These are phyloP conservation scores for Keiferia lycopersicella DNA, from an alignment of 2,888 invertebrate species.

Conservation along the genomic window DNA sequence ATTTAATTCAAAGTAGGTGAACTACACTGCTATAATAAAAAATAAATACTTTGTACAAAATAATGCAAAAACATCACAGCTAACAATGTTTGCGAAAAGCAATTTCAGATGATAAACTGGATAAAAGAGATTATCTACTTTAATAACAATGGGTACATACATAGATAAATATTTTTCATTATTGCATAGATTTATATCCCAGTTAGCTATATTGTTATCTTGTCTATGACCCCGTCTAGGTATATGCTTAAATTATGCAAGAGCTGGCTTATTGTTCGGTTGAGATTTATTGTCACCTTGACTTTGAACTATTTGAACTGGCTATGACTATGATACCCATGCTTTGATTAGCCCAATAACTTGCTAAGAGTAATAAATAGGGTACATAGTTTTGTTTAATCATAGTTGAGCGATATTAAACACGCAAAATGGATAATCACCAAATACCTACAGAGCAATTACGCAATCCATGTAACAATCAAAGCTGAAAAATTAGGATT, in stretches of 20 bases:
- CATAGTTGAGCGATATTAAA: not conserved
- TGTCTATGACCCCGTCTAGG: not conserved
- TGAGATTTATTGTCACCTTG: constrained; percentile 11
- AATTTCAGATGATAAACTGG: not conserved
- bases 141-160: not conserved
- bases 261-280: not conserved
- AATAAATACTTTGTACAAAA: not conserved
- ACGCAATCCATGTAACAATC: too few relatives aligned
- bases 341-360: not conserved
- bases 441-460: not conserved
- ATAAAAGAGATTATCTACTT: not conserved
- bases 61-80: not conserved
- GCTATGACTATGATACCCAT: not conserved
- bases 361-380: not conserved
- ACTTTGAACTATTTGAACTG: constrained; percentile 17
- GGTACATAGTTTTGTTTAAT: not conserved
- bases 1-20: too few relatives aligned
- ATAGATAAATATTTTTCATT: not conserved
- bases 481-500: too few relatives aligned
- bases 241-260: constrained; percentile 6
- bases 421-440: not conserved
- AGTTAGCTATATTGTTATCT: not conserved
- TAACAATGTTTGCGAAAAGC: not conserved
- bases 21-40: too few relatives aligned
- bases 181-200: not conserved